phyloP scores from a whole-genome alignment of 2,797 vertebrate species.

The Karalla daura region DNA sequence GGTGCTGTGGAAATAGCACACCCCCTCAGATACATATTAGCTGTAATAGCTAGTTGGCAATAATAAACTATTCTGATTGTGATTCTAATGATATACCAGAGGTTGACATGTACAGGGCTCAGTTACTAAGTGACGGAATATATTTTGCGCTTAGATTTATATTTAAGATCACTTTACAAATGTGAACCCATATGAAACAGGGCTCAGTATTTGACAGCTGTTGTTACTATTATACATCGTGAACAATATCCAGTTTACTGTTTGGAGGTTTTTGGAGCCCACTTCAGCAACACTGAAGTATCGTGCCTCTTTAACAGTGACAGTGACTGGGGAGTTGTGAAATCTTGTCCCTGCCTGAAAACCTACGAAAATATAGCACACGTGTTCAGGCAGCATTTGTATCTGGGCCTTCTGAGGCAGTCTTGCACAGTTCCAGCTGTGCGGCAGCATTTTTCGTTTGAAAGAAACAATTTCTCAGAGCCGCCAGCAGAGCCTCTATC shows the following conservation, averaged over 20 bases:
- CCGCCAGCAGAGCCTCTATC: constrained; percentile 29
- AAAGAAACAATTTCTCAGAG: constrained; percentile 30
- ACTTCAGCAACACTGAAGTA: too few species aligned
- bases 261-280: too few species aligned
- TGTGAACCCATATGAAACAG: too few species aligned
- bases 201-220: not conserved
- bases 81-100: too few species aligned
- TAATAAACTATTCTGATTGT: too few species aligned
- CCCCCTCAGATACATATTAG: too few species aligned
- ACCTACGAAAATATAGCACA: constrained; percentile 14
- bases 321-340: constrained; percentile 1
- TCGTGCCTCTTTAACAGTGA: not conserved
- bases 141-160: too few species aligned
- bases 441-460: constrained; percentile 25
- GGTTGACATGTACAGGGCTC: too few species aligned
- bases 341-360: not conserved
- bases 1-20: too few species aligned
- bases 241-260: not conserved
- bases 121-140: too few species aligned
- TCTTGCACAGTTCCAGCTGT: not conserved
- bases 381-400: not conserved
- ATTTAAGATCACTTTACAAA: too few species aligned
- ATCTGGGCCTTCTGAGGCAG: not conserved
- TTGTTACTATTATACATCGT: not conserved
- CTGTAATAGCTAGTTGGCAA: too few species aligned